phyloP scores from a whole-genome alignment of 2,113 vertebrate genomes.

The Ophthalmolycus amberensis region DNA sequence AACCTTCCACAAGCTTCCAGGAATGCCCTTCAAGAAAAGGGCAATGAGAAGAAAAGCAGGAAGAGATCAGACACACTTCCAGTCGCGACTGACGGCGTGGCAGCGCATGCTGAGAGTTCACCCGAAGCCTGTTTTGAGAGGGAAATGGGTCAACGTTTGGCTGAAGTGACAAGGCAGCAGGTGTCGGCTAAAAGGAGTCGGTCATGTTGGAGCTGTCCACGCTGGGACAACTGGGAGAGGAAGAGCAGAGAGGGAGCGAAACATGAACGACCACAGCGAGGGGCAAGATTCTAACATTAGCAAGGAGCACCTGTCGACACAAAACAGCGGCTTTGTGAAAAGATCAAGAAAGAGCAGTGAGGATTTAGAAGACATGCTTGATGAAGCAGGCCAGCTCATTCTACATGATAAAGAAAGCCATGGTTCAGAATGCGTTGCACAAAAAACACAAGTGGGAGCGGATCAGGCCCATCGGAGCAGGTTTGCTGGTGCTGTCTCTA shows the following conservation, averaged over 20 bases:
- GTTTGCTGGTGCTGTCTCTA: slow-evolving; percentile 60
- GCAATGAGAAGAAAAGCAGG: slow-evolving; percentile 20
- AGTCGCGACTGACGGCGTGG: neutral
- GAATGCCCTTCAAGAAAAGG: slow-evolving; percentile 18
- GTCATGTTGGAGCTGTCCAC: slow-evolving; percentile 48
- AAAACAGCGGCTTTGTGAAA: slow-evolving; percentile 12
- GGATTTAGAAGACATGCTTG: neutral
- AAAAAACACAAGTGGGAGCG: neutral
- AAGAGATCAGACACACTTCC: slow-evolving; percentile 16
- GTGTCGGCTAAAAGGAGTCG: slow-evolving; percentile 74
- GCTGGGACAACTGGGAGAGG: slow-evolving; percentile 57
- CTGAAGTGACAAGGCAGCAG: slow-evolving; percentile 77
- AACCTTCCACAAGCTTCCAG: slow-evolving; percentile 14
- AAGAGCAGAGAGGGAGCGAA: slow-evolving; percentile 39
- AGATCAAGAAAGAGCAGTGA: neutral
- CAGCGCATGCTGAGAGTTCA: slow-evolving; percentile 33
- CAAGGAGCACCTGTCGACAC: neutral
- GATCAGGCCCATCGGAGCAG: slow-evolving; percentile 30
- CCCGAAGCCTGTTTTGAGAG: slow-evolving; percentile 37
- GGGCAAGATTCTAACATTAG: neutral
- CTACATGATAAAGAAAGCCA: neutral
- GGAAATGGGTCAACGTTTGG: slow-evolving; percentile 54
- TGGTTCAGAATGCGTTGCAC: neutral
- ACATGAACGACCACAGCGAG: slow-evolving; percentile 4
- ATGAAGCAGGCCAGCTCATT: neutral